phyloP scores from a whole-genome alignment of 2,113 vertebrate genomes.

The Dasyprocta punctata region DNA sequence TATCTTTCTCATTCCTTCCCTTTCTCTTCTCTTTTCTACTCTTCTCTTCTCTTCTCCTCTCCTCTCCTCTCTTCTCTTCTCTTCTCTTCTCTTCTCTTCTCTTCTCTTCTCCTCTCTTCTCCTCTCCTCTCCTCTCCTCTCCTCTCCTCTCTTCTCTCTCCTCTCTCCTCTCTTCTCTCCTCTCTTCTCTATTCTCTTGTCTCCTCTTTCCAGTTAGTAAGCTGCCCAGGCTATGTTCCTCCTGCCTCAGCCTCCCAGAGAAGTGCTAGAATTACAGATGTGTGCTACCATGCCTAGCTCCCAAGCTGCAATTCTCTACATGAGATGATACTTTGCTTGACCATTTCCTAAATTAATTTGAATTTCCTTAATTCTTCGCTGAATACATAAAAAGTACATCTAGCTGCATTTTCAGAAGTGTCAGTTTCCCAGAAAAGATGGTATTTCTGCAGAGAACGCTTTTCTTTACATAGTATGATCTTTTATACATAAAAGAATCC shows the following conservation, averaged over 20 bases:
- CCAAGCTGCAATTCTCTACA: slow-evolving; percentile 2
- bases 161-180: background rate
- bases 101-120: background rate
- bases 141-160: background rate
- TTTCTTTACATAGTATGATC: background rate
- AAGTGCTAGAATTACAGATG: background rate
- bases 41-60: background rate
- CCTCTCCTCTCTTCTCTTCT: background rate
- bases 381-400: background rate
- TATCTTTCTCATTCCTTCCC: background rate
- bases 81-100: fast-evolving
- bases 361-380: background rate
- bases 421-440: background rate
- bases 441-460: background rate
- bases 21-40: background rate
- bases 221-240: background rate
- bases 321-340: background rate
- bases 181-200: background rate
- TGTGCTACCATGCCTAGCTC: background rate
- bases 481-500: background rate
- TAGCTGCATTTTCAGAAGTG: background rate
- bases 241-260: background rate
- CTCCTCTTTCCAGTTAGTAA: background rate
- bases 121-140: background rate
- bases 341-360: background rate